Evolutionary conservation across 35 echinoderm and acorn worm species (phyloP), one percentile per base, ranked within the genome.

Genomic region (Holothuria glaberrima): DNA sequence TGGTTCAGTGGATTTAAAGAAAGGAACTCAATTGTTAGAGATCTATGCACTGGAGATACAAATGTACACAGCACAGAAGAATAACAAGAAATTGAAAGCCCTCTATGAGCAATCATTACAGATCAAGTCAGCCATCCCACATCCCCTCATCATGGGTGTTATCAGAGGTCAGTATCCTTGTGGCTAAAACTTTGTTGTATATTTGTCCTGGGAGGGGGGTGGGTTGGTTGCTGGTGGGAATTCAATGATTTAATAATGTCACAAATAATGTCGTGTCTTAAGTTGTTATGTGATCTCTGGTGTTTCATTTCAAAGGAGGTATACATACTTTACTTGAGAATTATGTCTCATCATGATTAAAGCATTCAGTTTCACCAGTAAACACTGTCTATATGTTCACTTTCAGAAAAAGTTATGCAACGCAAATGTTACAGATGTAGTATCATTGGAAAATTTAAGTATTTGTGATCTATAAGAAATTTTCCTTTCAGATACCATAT

Each of bases 61-160:
- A 64, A 98, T 98, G 96, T 98, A 98, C 78, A 98, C 96, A 35
- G 90, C 93, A 88, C 96, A 98, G 82, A 95, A 98, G 83, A 98
- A 98, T 65, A 98, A 98, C 91, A 98, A 98, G 83, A 98, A 98
- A 79, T 93, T 98, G 68, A 98, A 98, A 70, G 96, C 96, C n/a
- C 64, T 98, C 50, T 98, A 98, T 89, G 93, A 98, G 90, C 93
- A 94, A 71, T 94, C 93, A 80, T 68, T 98, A 88, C 96, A 98
- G 86, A 98, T 98, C 81, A 98, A 98, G 88, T 98, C 96, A 77
- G 96, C 96, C 66, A 98, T 98, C 75, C 95, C 96, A 50, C 96
- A 98, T 92, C 96, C 96, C 59, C 93, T 98, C 58, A 94, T 94
- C 35, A 98, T 98, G 96, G 96, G 96, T 66, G 96, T 98, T 79